phyloP scores from a whole-genome alignment of 2,113 vertebrate species.

The Struthio camelus region DNA sequence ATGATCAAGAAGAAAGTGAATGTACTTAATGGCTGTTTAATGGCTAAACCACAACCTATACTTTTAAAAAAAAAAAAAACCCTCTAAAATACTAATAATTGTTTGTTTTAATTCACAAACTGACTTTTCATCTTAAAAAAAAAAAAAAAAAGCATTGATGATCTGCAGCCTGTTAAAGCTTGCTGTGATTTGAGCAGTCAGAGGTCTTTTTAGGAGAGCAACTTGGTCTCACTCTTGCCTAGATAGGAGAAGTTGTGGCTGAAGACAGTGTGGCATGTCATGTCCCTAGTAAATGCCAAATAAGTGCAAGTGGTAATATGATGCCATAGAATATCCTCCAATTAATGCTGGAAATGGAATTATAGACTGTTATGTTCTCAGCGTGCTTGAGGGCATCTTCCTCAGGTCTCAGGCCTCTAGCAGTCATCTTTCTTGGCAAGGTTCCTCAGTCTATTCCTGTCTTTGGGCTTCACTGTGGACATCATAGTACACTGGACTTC shows the following conservation, averaged over 20 bases:
- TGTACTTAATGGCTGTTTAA: neutral
- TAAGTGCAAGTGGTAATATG: fast-evolving
- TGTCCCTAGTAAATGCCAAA: neutral
- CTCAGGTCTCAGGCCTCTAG: neutral
- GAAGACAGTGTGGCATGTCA: fast-evolving
- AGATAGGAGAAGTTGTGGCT: neutral
- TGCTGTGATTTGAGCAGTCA: neutral
- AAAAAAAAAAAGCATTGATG: too few relatives aligned
- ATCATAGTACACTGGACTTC: fast-evolving
- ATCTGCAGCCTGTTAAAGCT: neutral
- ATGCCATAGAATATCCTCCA: neutral
- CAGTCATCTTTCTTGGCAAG: neutral
- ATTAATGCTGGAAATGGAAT: neutral
- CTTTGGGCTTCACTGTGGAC: neutral
- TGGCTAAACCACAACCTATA: fast-evolving
- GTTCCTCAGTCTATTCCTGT: fast-evolving
- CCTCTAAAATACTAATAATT: neutral
- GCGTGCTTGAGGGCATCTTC: neutral
- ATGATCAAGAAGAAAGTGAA: neutral
- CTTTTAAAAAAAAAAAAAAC: neutral
- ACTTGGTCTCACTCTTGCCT: neutral
- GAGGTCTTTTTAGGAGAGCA: neutral
- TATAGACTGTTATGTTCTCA: neutral
- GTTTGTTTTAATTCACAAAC: neutral
- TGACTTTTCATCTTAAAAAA: too few relatives aligned